Percentiles rank a stretch among this genome's conserved stretches.
Evolutionary conservation across 2,888 invertebrate genomes (phyloP).

Genomic region (Plusia festucae): DNA sequence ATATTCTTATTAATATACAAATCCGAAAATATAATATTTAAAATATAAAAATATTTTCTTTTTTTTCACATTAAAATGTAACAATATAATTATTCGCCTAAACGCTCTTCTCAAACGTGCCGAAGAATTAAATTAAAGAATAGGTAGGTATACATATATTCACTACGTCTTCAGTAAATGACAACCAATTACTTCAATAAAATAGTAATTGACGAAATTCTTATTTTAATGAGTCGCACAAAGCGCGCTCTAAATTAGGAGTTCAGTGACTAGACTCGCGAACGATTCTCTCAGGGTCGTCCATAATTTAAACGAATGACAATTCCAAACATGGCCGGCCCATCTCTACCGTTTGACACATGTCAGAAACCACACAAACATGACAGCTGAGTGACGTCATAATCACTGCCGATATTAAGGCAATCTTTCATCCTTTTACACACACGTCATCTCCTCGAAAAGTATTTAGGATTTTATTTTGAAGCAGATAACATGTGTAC

Average conservation of each 20-base stretch:
- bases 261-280: slow-evolving; percentile 5
- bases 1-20: no score
- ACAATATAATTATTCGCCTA: no score
- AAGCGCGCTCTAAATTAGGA: slow-evolving; percentile 30
- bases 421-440: slow-evolving; percentile 48
- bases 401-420: slow-evolving; percentile 43
- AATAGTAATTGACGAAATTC: slow-evolving; percentile 23
- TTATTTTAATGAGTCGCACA: slow-evolving; percentile 23
- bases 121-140: not conserved
- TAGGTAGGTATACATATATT: no score
- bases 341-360: slow-evolving; percentile 49
- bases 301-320: slow-evolving; percentile 35
- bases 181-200: slow-evolving; percentile 36
- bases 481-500: slow-evolving; percentile 7
- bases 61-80: no score
- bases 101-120: no score
- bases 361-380: slow-evolving; percentile 47
- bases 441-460: slow-evolving; percentile 32
- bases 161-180: not conserved
- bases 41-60: no score
- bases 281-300: slow-evolving; percentile 32
- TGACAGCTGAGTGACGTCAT: slow-evolving; percentile 44
- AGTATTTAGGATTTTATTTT: slow-evolving; percentile 25
- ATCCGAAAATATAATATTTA: no score
- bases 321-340: slow-evolving; percentile 22